Evolutionary conservation across 2,888 invertebrate species (phyloP), one percentile per base, ranked within the genome.

Genomic region (Calliscelio sp.): DNA sequence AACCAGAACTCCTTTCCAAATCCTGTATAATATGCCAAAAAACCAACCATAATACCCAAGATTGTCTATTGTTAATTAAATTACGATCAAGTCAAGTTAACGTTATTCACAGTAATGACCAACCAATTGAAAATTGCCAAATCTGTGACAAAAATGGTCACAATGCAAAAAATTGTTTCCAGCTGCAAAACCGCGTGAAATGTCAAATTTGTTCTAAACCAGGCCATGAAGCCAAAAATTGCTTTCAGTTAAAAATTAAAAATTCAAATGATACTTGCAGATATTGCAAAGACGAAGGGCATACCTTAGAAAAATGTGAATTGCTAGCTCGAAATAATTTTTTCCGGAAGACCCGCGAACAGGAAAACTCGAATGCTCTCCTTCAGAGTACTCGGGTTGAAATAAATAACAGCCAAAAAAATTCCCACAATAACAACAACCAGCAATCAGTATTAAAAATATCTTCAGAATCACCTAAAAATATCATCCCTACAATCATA

Each of bases 131-230:
- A n/a, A n/a, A n/a, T n/a, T 35, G 77, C n/a, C 77, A 77, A 18
- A 25, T 16, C 24, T 77, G 68, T 16, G 11, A 20, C 5, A 20
- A 41, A 59, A 10, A 7, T 3, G 77, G 77, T 1, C 77, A 68
- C 20, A 68, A 35, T 4, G 77, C 77, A 51, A 77, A 77, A 59
- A 44, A 18, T 6, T 77, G 77, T 25, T 38, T 44, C 4, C 20
- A 32, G 6, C 1, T 5, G 16, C n/a, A 38, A n/a, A 73, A 44
- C 7, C 8, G 35, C 14, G 14, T 14, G 14, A 8, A 35, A 5
- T 35, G 35, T 5, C 35, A 35, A 35, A 35, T 35, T 35, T 35
- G 35, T 14, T 35, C 35, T 32, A 75, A 11, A 14, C 20, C 25
- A 1, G 74, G 74, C 3, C 74, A 74, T n/a, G 18, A 38, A 22